Base-by-base conservation (phyloP, 2,113 vertebrate species). In the Amphiprion ocellaris region DNA sequence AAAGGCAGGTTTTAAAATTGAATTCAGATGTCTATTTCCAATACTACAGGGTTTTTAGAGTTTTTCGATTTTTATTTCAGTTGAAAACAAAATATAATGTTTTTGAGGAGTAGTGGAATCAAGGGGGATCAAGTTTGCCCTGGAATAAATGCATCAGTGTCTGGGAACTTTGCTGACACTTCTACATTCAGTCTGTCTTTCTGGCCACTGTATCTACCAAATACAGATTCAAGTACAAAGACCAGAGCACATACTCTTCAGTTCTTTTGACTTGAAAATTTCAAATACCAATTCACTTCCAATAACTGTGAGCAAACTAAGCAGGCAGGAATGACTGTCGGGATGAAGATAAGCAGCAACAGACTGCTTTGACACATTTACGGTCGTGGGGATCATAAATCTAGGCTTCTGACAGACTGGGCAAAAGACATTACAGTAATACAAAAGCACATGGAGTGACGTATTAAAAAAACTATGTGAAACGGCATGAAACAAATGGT, bases 341-440 rank as follows among this genome's bases (percentile, higher is more conserved):
- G 58, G 28, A 78, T 28, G 30, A 65, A 56, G 41, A 61, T 72
- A 19, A 73, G 47, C 3, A 83, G 67, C 56, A 68, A n/a, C 30
- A 50, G 11, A 47, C 44, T 30, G 30, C 68, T 79, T 41, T 84
- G 58, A 87, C 69, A 61, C n/a, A 54, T 80, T 78, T 69, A 58
- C 19, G 33, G 62, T 21, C 53, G 14, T 49, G 46, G 26, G 37
- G 39, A 70, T 73, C 39, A 46, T 83, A 60, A 72, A 80, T 79
- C 28, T 54, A 10, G 10, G 16, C 10, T 64, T 26, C 39, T 83
- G 72, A 28, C 77, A 69, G 24, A 2, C 46, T 8, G 12, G 5
- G 41, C 15, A 54, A 30, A 28, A n/a, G 52, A 21, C 47, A 60
- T 4, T 15, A 28, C 47, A 46, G 2, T 28, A 3, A 69, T 76